A percentile compares a stretch with the other conserved stretches of the same genome.
Conservation (phyloP, 2,797 vertebrate genomes). For the Acanthurus leucopareius region DNA sequence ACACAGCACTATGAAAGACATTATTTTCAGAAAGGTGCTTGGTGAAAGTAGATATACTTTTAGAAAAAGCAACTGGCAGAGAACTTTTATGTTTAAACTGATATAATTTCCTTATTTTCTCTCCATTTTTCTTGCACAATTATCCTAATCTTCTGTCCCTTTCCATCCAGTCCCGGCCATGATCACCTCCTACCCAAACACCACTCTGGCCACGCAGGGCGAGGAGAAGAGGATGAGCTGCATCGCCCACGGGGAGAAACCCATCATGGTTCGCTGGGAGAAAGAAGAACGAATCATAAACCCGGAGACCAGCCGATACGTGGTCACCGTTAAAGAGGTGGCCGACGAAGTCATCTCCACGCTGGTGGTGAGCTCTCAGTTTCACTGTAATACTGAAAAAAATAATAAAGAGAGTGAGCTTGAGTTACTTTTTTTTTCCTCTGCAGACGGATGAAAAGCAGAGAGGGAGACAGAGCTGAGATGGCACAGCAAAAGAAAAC, state of each 20-base stretch:
- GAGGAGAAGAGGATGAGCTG: slow-evolving; percentile 99
- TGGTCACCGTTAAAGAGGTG: slow-evolving; percentile 95
- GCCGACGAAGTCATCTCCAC: slow-evolving; percentile 97
- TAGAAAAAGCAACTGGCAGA: not conserved
- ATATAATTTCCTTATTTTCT: not conserved
- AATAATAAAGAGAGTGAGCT: not conserved
- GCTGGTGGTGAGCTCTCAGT: slow-evolving; percentile 88
- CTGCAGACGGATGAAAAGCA: slow-evolving; percentile 23
- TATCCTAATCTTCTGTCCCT: not conserved
- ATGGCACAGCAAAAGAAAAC: slow-evolving; percentile 6
- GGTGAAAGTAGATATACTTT: not conserved
- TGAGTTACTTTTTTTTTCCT: slow-evolving; percentile 12
- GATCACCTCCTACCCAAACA: slow-evolving; percentile 99
- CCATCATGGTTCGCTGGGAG: slow-evolving; percentile 99
- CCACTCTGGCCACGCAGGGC: slow-evolving; percentile 96
- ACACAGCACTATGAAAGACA: not conserved
- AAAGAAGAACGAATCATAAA: slow-evolving; percentile 99
- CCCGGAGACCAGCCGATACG: slow-evolving; percentile 97
- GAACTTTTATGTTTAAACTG: not conserved
- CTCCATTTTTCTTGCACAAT: not conserved
- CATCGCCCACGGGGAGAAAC: slow-evolving; percentile 96
- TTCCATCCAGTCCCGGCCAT: slow-evolving; percentile 93
- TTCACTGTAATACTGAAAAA: not conserved
- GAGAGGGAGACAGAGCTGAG: slow-evolving; percentile 2
- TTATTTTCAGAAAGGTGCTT: slow-evolving; percentile 20